A percentile compares a stretch with the other conserved stretches of the same genome.
phyloP scores from a whole-genome alignment of 2,888 invertebrate species.

The Agrochola lychnidis region DNA sequence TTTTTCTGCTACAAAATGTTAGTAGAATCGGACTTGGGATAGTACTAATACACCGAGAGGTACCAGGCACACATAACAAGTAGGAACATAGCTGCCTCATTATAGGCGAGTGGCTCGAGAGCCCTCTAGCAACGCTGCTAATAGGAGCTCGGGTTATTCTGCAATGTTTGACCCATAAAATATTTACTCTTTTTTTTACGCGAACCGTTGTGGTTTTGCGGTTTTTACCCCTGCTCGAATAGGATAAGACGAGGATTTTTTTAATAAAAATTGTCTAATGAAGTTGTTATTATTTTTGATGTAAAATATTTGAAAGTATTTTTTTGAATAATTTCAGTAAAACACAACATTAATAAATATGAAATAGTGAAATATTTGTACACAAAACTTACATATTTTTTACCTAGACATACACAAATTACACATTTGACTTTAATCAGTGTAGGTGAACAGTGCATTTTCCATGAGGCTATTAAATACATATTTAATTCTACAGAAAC shows the following conservation, averaged over 20 bases:
- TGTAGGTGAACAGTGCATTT: background rate
- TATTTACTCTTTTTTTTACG: conserved; percentile 45
- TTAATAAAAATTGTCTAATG: background rate
- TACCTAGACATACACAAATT: background rate
- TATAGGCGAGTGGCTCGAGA: conserved; percentile 73
- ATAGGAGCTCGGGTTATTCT: conserved; percentile 69
- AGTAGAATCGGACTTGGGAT: conserved; percentile 12
- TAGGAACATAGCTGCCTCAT: conserved; percentile 73
- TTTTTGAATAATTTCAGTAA: background rate
- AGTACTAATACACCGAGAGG: conserved; percentile 23
- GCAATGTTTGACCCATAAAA: conserved; percentile 63
- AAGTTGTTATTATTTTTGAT: background rate
- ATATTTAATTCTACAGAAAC: background rate
- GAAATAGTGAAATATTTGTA: background rate
- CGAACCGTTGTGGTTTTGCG: conserved; percentile 10
- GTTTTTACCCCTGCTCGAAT: conserved; percentile 19
- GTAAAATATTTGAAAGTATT: background rate
- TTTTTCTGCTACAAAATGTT: conserved; percentile 17
- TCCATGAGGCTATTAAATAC: too few relatives aligned
- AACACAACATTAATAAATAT: too few relatives aligned
- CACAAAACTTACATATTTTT: background rate
- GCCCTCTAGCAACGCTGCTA: conserved; percentile 71
- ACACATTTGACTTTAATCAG: background rate
- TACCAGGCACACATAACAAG: conserved; percentile 58
- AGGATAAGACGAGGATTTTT: background rate